Conservation (phyloP, 1,140 invertebrate genomes). For the Thalassaphorura encarpata region DNA sequence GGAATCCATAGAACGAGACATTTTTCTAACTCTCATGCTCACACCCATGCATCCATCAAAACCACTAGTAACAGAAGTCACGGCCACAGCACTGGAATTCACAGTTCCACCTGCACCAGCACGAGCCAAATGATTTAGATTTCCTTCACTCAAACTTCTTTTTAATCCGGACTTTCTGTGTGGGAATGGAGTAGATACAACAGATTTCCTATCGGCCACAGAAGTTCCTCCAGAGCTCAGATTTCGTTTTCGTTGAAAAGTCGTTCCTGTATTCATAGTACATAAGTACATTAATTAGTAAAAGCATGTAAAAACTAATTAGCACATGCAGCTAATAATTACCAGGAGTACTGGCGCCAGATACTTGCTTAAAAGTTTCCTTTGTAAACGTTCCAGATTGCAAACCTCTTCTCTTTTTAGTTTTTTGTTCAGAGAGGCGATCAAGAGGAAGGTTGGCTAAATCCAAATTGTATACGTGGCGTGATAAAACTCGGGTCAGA, state of each 20-base stretch:
- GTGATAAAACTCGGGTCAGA: slow-evolving; percentile 77
- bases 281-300: background rate
- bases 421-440: slow-evolving; percentile 69
- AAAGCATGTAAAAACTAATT: background rate
- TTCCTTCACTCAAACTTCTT: slow-evolving; percentile 31
- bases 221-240: slow-evolving; percentile 15
- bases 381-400: slow-evolving; percentile 8
- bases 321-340: slow-evolving; percentile 9
- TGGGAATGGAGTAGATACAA: background rate
- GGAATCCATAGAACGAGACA: slow-evolving; percentile 20
- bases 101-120: background rate
- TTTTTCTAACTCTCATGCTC: slow-evolving; percentile 12
- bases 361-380: slow-evolving; percentile 10
- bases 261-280: background rate
- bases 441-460: slow-evolving; percentile 79
- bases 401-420: slow-evolving; percentile 49
- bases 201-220: too few relatives aligned
- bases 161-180: slow-evolving; percentile 13
- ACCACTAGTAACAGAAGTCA: too few relatives aligned
- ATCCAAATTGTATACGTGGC: slow-evolving; percentile 87
- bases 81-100: too few relatives aligned
- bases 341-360: too few relatives aligned
- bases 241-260: slow-evolving; percentile 14
- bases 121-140: background rate
- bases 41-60: background rate